Conservation (phyloP, 2,888 invertebrate species). For the Liodrosophila aerea region DNA sequence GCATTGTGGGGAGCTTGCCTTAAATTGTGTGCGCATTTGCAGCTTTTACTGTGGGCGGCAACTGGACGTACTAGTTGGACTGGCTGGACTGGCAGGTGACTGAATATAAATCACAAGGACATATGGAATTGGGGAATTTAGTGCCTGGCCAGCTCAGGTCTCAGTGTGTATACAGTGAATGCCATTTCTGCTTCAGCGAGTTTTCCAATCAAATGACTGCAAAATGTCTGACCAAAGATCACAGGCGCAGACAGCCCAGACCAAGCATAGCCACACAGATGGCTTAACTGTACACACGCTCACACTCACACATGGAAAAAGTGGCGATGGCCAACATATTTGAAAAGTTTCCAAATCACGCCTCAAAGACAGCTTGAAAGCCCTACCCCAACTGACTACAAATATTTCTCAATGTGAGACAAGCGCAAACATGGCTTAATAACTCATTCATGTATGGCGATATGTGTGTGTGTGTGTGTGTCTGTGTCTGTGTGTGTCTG, state of each 20-base stretch:
- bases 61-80: no score
- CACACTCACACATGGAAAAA: constrained; percentile 26
- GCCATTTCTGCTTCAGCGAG: constrained; percentile 70
- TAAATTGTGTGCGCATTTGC: constrained; percentile 37
- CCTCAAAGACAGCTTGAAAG: constrained; percentile 59
- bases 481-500: constrained; percentile 12
- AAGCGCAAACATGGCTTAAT: constrained; percentile 74
- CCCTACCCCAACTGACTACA: constrained; percentile 51
- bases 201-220: constrained; percentile 80
- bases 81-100: constrained; percentile 6
- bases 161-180: no score
- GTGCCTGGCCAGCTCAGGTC: constrained; percentile 28
- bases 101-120: constrained; percentile 39
- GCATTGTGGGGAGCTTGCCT: constrained; percentile 5
- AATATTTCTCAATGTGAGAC: constrained; percentile 71
- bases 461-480: constrained; percentile 27
- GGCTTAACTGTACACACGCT: constrained; percentile 33
- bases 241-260: constrained; percentile 42
- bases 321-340: constrained; percentile 71
- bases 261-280: constrained; percentile 21
- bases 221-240: constrained; percentile 57
- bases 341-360: constrained; percentile 79
- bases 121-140: constrained; percentile 5
- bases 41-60: constrained; percentile 22
- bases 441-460: constrained; percentile 68